phyloP scores from a whole-genome alignment of 2,888 invertebrate genomes.

The Tiliacea citrago region DNA sequence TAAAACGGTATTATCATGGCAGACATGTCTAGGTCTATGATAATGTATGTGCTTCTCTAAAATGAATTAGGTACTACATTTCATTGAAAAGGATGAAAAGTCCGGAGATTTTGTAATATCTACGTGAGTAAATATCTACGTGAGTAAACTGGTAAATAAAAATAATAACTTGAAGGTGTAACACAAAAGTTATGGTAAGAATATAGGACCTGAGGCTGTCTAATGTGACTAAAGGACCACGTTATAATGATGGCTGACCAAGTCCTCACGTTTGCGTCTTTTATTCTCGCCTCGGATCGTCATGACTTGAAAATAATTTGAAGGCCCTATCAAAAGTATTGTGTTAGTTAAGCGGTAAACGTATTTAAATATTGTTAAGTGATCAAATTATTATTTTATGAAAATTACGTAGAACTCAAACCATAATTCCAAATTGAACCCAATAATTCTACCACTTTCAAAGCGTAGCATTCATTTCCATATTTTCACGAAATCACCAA shows the following conservation, averaged over 20 bases:
- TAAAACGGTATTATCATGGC: neutral
- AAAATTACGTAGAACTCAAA: slow-evolving; percentile 2
- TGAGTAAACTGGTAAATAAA: slow-evolving; percentile 10
- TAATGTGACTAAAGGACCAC: neutral
- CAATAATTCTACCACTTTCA: slow-evolving; percentile 21
- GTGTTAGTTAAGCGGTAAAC: neutral
- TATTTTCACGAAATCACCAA: slow-evolving; percentile 57
- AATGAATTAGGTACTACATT: neutral
- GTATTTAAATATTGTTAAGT: neutral
- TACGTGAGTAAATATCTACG: neutral
- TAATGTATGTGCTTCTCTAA: neutral
- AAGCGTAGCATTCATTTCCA: slow-evolving; percentile 48
- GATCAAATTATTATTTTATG: neutral
- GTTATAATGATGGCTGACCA: slow-evolving; percentile 1
- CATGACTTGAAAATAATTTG: neutral
- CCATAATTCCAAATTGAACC: slow-evolving; percentile 20
- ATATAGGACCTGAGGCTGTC: neutral
- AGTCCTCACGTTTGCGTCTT: neutral
- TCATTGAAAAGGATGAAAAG: neutral
- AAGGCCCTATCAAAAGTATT: neutral
- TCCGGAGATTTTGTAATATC: neutral
- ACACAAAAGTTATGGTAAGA: slow-evolving; percentile 1
- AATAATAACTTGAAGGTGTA: slow-evolving; percentile 4
- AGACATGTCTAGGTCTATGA: neutral
- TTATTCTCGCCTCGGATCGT: too few species aligned